Percentiles rank a stretch among this genome's conserved stretches.
Evolutionary conservation across 1,140 invertebrate species (phyloP).

Genomic region (Danaus melanippus): DNA sequence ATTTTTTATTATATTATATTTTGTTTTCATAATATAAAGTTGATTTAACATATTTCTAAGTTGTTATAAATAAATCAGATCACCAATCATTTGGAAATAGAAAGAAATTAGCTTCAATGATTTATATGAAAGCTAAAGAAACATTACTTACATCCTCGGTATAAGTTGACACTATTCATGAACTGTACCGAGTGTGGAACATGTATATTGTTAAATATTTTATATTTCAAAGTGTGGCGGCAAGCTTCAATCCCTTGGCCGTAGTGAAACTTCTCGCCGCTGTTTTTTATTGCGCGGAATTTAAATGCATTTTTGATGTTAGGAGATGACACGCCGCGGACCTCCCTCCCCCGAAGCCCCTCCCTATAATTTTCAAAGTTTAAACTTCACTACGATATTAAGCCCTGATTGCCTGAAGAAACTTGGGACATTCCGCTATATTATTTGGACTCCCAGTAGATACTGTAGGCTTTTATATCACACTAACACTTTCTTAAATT

Average conservation of each 20-base stretch:
- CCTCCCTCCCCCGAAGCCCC: slow-evolving; percentile 35
- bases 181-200: not conserved
- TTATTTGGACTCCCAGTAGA: slow-evolving; percentile 68
- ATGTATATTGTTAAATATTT: slow-evolving; percentile 46
- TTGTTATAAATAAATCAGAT: too few species aligned
- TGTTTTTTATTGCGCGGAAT: slow-evolving; percentile 72
- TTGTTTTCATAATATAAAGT: too few species aligned
- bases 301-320: slow-evolving; percentile 73
- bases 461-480: slow-evolving; percentile 58
- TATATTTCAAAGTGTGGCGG: slow-evolving; percentile 50
- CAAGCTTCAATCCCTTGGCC: slow-evolving; percentile 57
- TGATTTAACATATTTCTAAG: too few species aligned
- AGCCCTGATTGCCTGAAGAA: slow-evolving; percentile 71
- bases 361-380: slow-evolving; percentile 70
- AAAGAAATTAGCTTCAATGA: too few species aligned
- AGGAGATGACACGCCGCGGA: slow-evolving; percentile 70
- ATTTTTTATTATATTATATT: too few species aligned
- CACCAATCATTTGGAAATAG: too few species aligned
- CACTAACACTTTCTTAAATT: slow-evolving; percentile 59
- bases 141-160: too few species aligned
- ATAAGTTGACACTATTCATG: not conserved
- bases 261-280: slow-evolving; percentile 63
- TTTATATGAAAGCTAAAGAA: too few species aligned
- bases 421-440: slow-evolving; percentile 70
- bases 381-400: slow-evolving; percentile 70